These are phyloP conservation scores for Holothuria leucospilota DNA, from an alignment of 53 echinoderm and acorn worm genomes.

Conservation along the genomic window DNA sequence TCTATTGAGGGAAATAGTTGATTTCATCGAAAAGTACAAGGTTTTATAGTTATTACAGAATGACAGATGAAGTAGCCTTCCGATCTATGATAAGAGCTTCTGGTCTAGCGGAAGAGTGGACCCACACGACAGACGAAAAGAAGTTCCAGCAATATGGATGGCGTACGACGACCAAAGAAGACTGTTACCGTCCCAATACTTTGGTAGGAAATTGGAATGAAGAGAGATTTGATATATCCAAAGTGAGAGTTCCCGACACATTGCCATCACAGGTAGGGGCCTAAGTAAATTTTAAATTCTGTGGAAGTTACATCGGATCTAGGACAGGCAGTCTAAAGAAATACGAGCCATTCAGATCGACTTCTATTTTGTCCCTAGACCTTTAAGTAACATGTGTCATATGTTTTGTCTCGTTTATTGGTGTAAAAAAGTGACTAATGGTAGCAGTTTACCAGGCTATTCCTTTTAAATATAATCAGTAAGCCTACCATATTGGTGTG, in stretches of 20 bases:
- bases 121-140: conserved; percentile 80
- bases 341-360: too few relatives aligned
- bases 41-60: background rate
- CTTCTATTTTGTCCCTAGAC: too few relatives aligned
- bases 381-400: too few relatives aligned
- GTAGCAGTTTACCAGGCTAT: too few relatives aligned
- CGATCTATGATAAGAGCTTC: conserved; percentile 93
- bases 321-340: too few relatives aligned
- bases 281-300: too few relatives aligned
- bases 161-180: conserved; percentile 93
- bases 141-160: conserved; percentile 98
- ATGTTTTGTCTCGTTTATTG: too few relatives aligned
- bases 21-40: background rate
- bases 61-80: conserved; percentile 85
- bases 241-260: conserved; percentile 82
- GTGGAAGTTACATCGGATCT: too few relatives aligned
- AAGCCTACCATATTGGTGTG: too few relatives aligned
- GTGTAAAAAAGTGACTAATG: too few relatives aligned
- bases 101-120: conserved; percentile 94
- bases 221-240: conserved; percentile 88
- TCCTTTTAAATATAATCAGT: too few relatives aligned
- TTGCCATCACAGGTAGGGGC: conserved; percentile 90
- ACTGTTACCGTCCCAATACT: conserved; percentile 87
- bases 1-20: too few relatives aligned
- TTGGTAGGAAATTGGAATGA: conserved; percentile 97